These are phyloP conservation scores for Quiscalus mexicanus DNA, from an alignment of 2,113 vertebrate genomes.

Conservation along the genomic window DNA sequence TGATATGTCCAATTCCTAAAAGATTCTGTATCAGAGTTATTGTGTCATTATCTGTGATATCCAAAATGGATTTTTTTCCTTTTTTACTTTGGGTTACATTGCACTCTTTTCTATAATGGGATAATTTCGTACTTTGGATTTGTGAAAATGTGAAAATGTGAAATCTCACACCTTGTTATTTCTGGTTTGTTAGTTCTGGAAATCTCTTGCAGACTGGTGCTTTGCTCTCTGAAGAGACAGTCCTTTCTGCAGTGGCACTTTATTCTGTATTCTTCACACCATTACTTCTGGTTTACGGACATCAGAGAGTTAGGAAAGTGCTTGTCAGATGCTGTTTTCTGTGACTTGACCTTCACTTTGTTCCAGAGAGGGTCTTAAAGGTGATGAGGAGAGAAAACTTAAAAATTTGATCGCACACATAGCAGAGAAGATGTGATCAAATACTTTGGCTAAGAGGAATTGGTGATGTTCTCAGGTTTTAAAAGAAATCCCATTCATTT, in stretches of 20 bases:
- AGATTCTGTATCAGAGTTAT: background rate
- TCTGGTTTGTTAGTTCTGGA: background rate
- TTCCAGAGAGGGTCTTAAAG: background rate
- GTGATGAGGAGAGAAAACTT: background rate
- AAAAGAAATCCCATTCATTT: background rate
- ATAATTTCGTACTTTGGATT: background rate
- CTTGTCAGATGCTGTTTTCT: background rate
- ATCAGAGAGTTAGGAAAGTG: background rate
- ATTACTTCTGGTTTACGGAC: conserved; percentile 4
- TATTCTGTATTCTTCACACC: conserved; percentile 9
- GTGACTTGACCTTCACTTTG: conserved; percentile 9
- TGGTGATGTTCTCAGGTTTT: background rate
- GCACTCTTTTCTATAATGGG: background rate
- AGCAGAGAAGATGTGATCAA: background rate
- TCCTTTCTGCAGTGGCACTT: background rate
- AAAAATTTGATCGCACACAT: background rate
- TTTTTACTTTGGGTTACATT: background rate
- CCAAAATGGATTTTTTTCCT: background rate
- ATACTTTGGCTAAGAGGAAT: background rate
- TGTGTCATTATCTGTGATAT: background rate
- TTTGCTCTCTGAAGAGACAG: background rate
- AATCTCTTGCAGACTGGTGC: background rate
- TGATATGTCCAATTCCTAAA: background rate
- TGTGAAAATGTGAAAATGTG: background rate
- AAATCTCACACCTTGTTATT: background rate